Base-by-base conservation (phyloP, 1,140 invertebrate genomes). In the Drosophila melanica region DNA sequence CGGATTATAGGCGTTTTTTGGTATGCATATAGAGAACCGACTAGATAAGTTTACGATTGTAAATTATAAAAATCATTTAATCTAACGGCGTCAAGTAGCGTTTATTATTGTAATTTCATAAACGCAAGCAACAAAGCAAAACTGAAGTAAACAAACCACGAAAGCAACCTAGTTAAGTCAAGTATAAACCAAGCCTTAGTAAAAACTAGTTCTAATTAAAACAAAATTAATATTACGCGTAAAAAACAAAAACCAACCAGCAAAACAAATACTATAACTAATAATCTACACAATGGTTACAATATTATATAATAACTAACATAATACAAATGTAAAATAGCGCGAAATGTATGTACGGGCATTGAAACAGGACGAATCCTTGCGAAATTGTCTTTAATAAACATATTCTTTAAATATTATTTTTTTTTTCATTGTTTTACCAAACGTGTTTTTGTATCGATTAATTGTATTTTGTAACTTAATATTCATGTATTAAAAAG, bases 181-280 rank as follows among this genome's bases (percentile, higher is more conserved):
- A 75, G 78, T 85, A 77, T 86, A 86, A 86, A 81, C 82, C 81
- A 86, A 86, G 81, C 81, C 81, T 86, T 86, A 86, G 81, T 86
- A 86, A 86, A 82, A 85, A 86, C 81, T 86, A 86, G 81, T 87
- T 86, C 53, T 85, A 81, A 78, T 67, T 64, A 72, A 50, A 55
- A 82, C 48, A 39, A 66, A 35, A 63, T 76, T n/a, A 41, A 68
- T 6, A 27, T 27, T 27, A 27, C 27, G 27, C 27, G 27, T 7
- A 7, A 7, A 27, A 6, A 27, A 27, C 55, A 51, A 66, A 12
- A 37, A 39, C 20, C 27, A 39, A 54, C 20, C 42, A 30, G 55
- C 51, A 48, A 66, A 79, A 68, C 20, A 54, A 72, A 72, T 66
- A 66, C 68, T 45, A 67, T 53, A 64, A 73, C 60, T 55, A 71